These are phyloP conservation scores for Furcifer pardalis DNA, from an alignment of 2,797 vertebrate species.

Conservation along the genomic window DNA sequence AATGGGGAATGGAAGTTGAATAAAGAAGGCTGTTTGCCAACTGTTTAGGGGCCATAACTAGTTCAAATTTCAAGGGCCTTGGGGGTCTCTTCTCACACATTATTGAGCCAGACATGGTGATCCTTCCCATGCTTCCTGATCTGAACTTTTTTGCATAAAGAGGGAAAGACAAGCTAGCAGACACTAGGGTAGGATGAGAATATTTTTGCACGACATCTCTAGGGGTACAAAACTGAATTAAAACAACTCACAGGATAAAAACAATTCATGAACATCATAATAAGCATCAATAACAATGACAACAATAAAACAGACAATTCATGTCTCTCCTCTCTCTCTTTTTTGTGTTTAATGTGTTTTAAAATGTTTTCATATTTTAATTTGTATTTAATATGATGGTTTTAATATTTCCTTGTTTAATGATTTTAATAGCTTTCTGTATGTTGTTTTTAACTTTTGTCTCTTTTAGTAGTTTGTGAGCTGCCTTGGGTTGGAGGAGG, in stretches of 20 bases:
- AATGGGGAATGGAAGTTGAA: rapidly evolving
- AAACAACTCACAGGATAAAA: neutral
- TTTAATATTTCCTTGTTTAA: too few species aligned
- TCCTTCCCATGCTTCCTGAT: neutral
- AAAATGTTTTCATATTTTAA: too few species aligned
- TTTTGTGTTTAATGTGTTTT: too few species aligned
- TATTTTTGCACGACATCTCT: neutral
- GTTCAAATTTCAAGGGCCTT: neutral
- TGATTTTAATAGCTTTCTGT: too few species aligned
- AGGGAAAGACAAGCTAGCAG: neutral
- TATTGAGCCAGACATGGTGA: neutral
- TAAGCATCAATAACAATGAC: neutral
- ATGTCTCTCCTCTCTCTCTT: neutral
- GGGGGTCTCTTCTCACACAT: rapidly evolving
- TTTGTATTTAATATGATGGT: too few species aligned
- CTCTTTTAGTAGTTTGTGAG: too few species aligned
- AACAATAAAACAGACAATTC: neutral
- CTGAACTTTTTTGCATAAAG: neutral
- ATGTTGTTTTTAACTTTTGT: too few species aligned
- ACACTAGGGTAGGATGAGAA: neutral
- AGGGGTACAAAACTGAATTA: neutral
- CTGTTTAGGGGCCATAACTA: neutral
- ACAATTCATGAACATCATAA: neutral
- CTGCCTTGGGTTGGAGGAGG: too few species aligned
- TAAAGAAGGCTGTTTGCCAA: rapidly evolving